A percentile compares a stretch with the other conserved stretches of the same genome.
Conservation (phyloP, 2,797 vertebrate genomes). For the Lepus townsendii region DNA sequence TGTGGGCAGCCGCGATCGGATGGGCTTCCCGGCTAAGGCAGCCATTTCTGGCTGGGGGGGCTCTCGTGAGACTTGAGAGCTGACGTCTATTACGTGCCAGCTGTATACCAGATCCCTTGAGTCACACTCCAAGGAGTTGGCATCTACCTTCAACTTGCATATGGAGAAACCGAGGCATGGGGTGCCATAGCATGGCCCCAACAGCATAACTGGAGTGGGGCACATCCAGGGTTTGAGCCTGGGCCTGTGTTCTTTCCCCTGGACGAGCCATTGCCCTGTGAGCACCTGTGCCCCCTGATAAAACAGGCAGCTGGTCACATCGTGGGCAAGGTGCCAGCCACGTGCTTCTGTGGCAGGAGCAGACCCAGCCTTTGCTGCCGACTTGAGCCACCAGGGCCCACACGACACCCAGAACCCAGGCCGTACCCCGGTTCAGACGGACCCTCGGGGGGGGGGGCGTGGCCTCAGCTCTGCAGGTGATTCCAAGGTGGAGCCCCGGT, state of each 20-base stretch:
- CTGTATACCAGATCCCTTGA: rapidly evolving
- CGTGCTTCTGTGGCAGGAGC: background rate
- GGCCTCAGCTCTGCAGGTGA: background rate
- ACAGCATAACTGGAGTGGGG: rapidly evolving
- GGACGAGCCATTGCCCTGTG: rapidly evolving
- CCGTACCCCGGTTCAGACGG: background rate
- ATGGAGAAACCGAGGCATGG: background rate
- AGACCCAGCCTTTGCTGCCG: background rate
- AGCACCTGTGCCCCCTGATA: rapidly evolving
- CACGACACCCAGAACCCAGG: background rate
- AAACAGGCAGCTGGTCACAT: rapidly evolving
- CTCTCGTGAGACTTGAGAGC: too few relatives aligned
- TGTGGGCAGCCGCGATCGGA: background rate
- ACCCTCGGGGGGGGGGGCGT: rapidly evolving
- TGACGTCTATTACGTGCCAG: rapidly evolving
- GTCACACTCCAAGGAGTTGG: too few relatives aligned
- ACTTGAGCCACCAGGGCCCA: background rate
- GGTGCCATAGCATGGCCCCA: too few relatives aligned
- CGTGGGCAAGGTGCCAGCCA: rapidly evolving
- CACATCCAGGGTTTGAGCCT: background rate
- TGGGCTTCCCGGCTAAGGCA: background rate
- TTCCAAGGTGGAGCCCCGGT: background rate
- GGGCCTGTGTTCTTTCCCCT: background rate
- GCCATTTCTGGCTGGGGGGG: background rate
- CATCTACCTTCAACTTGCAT: rapidly evolving